Conservation (phyloP, 2,888 invertebrate genomes). For the Steinernema scapterisci region DNA sequence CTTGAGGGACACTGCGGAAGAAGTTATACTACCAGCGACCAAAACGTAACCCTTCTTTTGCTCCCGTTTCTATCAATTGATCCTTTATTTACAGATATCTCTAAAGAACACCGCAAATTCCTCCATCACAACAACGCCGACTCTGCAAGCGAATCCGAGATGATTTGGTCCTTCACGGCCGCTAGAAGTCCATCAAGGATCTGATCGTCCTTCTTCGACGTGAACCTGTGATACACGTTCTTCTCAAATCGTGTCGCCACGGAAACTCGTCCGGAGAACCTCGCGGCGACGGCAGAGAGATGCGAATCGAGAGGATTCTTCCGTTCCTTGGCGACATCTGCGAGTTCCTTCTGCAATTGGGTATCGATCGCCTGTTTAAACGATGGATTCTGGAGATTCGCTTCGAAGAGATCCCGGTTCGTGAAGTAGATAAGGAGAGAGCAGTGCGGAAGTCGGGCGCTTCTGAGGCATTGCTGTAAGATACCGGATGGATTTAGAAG, state of each 20-base stretch:
- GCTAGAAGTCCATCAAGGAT: constrained; percentile 14
- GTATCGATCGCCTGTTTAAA: constrained; percentile 37
- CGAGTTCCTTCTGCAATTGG: background rate
- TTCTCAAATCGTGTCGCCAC: constrained; percentile 38
- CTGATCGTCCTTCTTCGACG: background rate
- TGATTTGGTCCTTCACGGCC: constrained; percentile 18
- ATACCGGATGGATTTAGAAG: background rate
- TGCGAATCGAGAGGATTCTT: constrained; percentile 17
- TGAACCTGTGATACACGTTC: constrained; percentile 44
- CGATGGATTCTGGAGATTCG: constrained; percentile 44
- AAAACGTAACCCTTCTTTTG: no score
- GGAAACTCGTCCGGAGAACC: constrained; percentile 46
- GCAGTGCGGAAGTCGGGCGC: constrained; percentile 44
- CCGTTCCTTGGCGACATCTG: background rate
- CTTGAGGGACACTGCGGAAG: no score
- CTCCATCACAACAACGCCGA: background rate
- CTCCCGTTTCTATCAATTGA: no score
- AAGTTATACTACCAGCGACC: no score
- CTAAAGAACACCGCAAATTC: background rate
- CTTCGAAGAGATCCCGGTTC: constrained; percentile 59
- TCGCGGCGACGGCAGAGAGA: constrained; percentile 42
- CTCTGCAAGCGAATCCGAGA: constrained; percentile 12
- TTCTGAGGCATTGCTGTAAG: constrained; percentile 37
- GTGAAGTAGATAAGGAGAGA: constrained; percentile 63
- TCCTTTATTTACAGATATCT: background rate